A percentile compares a stretch with the other conserved stretches of the same genome.
Conservation (phyloP, 2,113 vertebrate genomes). For the Sinocyclocheilus grahami region DNA sequence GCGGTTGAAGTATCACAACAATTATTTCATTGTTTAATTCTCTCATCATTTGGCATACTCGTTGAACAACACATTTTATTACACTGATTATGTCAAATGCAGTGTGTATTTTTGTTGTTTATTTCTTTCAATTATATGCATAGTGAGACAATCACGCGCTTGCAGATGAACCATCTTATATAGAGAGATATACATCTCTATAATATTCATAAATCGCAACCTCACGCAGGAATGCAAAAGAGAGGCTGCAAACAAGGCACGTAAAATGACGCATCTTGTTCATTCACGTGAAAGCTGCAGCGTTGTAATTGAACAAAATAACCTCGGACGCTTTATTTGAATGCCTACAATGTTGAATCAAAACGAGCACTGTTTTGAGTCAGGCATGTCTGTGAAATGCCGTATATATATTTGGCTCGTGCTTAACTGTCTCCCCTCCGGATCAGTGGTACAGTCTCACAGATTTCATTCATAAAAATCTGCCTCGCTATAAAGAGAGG, state of each 20-base stretch:
- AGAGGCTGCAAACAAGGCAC: constrained; percentile 56
- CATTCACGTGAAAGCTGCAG: constrained; percentile 65
- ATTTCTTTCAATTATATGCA: neutral
- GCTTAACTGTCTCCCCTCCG: constrained; percentile 35
- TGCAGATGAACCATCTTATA: neutral
- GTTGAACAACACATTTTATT: neutral
- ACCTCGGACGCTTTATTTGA: neutral
- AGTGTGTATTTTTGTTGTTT: too few species aligned
- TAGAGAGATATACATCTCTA: neutral
- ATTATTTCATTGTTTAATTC: neutral
- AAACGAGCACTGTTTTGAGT: neutral
- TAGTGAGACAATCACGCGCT: neutral
- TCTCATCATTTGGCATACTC: neutral
- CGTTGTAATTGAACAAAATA: neutral
- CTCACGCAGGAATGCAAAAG: neutral
- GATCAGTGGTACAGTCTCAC: constrained; percentile 76
- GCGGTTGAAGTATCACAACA: neutral
- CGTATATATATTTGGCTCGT: constrained; percentile 1
- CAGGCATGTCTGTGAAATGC: neutral
- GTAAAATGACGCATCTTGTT: constrained; percentile 66
- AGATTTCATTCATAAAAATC: constrained; percentile 86
- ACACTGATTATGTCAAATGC: neutral
- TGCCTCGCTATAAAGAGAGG: constrained; percentile 79
- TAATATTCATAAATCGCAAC: neutral
- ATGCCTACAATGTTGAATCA: too few species aligned